Base-by-base conservation (phyloP, 2,113 vertebrate species). In the Turnix velox region DNA sequence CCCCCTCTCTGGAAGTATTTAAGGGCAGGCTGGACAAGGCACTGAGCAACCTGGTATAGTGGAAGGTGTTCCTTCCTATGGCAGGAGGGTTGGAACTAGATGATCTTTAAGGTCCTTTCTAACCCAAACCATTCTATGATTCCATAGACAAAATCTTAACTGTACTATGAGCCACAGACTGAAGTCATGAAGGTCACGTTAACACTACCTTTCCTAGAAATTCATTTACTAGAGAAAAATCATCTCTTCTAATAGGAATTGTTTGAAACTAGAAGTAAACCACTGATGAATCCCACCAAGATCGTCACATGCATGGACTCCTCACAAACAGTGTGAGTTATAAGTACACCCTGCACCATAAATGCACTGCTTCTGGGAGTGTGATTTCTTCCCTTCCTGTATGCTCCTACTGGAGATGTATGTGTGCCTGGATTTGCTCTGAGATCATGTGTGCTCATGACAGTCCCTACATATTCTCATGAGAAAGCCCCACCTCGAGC, bases 401-500 rank as follows among this genome's bases (percentile, higher is more conserved):
- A 45, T 4, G 4, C 3, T 55, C 12, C 8, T 75, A 19, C 2
- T 46, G 15, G 23, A 83, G 17, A 5, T 16, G 2, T 39, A 22
- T 4, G 10, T 49, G 46, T 48, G 46, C 23, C 46, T 25, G 25
- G 23, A 48, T 48, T 25, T 87, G 19, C 6, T 27, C 4, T 30
- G n/a, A 18, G 15, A 4, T 78, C 49, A 13, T 12, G 4, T 22
- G 5, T 49, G 20, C 3, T 62, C 3, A 1, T 58, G 22, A 37
- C 27, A 49, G 9, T 40, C 11, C 45, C 12, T 30, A 66, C 11
- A 20, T 12, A 25, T 48, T 39, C 9, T 31, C 4, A 6, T 30
- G 25, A 46, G 61, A 65, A 82, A 74, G 15, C 1, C 1, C 6
- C 13, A 43, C 2, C 12, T 40, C 1, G 1, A 2, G 11, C 42